Evolutionary conservation across 1,140 invertebrate species (phyloP).

Genomic region (Plutomurus gul): DNA sequence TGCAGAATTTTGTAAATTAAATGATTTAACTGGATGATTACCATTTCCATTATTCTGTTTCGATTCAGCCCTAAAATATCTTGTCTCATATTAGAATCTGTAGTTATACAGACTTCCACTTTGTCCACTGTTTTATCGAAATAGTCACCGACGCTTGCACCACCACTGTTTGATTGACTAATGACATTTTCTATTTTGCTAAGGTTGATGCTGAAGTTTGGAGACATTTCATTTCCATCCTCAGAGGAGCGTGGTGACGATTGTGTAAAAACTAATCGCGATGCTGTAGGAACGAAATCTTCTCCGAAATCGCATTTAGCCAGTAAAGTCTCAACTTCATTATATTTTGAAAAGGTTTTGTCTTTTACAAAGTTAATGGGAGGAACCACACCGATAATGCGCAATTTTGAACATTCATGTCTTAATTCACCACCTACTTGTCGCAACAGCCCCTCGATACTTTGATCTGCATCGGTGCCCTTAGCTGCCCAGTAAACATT

Average conservation of each 20-base stretch:
- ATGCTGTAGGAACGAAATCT: conserved; percentile 60
- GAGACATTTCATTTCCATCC: conserved; percentile 58
- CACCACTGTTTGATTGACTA: conserved; percentile 34
- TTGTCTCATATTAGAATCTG: conserved; percentile 64
- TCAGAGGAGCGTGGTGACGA: conserved; percentile 53
- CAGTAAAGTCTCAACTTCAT: conserved; percentile 65
- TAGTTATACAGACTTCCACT: conserved; percentile 54
- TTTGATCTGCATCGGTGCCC: conserved; percentile 58
- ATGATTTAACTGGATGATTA: conserved; percentile 13
- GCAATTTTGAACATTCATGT: conserved; percentile 70
- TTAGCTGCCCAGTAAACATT: conserved; percentile 72
- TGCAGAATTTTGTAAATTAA: too few species aligned
- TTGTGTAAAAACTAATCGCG: conserved; percentile 53
- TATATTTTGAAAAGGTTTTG: conserved; percentile 60
- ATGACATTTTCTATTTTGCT: conserved; percentile 58
- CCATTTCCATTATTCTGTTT: conserved; percentile 62
- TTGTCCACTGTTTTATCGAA: conserved; percentile 59
- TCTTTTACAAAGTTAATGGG: conserved; percentile 73
- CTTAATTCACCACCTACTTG: conserved; percentile 63
- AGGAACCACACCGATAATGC: conserved; percentile 72
- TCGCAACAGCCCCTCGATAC: conserved; percentile 61
- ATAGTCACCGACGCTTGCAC: neutral
- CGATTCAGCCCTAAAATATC: conserved; percentile 73
- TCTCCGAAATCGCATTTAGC: conserved; percentile 66
- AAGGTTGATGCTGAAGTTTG: conserved; percentile 59